These are phyloP conservation scores for Xyrichtys novacula DNA, from an alignment of 2,797 vertebrate species.

Conservation along the genomic window DNA sequence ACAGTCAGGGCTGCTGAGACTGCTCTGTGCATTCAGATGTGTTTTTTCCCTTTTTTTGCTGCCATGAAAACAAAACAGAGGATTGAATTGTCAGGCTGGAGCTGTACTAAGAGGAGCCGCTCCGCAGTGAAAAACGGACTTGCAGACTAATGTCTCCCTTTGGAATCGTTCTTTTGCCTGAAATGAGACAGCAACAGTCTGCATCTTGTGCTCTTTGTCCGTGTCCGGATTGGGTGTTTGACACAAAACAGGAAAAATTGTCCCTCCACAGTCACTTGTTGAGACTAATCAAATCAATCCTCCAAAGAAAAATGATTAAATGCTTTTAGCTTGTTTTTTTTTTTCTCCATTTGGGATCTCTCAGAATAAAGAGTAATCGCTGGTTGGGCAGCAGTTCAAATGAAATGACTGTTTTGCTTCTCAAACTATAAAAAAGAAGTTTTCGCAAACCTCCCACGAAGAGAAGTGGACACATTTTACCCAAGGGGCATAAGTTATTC, in stretches of 20 bases:
- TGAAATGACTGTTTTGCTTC: conserved; percentile 15
- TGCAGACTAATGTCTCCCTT: conserved; percentile 51
- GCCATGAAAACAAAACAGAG: conserved; percentile 39
- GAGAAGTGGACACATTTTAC: not conserved
- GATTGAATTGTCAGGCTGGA: conserved; percentile 62
- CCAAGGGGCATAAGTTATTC: conserved; percentile 15
- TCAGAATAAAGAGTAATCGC: conserved; percentile 20
- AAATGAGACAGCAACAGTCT: conserved; percentile 46
- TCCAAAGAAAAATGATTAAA: conserved; percentile 39
- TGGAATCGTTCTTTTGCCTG: conserved; percentile 45
- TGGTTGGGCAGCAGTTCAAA: conserved; percentile 21
- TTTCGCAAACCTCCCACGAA: conserved; percentile 26
- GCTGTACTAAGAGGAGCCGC: conserved; percentile 38
- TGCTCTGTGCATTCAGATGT: conserved; percentile 61
- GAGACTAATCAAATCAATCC: conserved; percentile 43
- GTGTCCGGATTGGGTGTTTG: conserved; percentile 36
- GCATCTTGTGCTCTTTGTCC: conserved; percentile 47
- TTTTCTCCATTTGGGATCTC: conserved; percentile 22
- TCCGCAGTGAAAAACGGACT: conserved; percentile 47
- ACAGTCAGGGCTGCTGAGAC: conserved; percentile 51
- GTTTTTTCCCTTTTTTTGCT: conserved; percentile 43
- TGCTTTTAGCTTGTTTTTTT: conserved; percentile 37
- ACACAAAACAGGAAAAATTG: conserved; percentile 35
- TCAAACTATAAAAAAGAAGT: conserved; percentile 11
- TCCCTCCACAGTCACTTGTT: conserved; percentile 33